Percentiles rank a stretch among this genome's conserved stretches.
Conservation (phyloP, 2,888 invertebrate species). For the Drosophila parthenogenetica region DNA sequence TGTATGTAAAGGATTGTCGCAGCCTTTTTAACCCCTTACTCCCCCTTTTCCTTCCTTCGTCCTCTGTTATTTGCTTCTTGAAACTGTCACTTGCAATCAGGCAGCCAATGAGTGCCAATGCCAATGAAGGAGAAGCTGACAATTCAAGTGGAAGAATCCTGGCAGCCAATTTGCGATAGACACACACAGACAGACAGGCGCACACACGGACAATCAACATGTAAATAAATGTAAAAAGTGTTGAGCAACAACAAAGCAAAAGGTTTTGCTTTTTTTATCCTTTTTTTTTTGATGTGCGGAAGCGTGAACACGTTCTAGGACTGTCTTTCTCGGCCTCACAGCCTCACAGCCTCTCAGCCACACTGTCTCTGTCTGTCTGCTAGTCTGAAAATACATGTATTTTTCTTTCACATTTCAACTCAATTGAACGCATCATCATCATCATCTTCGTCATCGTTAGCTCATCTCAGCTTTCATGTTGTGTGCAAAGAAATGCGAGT, state of each 20-base stretch:
- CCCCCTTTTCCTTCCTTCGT: constrained; percentile 31
- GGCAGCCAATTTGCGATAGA: constrained; percentile 79
- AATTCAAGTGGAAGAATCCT: constrained; percentile 79
- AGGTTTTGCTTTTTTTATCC: constrained; percentile 52
- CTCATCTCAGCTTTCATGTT: constrained; percentile 65
- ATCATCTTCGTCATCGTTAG: background rate
- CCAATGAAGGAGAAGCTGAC: constrained; percentile 72
- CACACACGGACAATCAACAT: constrained; percentile 55
- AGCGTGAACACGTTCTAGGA: constrained; percentile 69
- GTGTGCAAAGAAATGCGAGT: constrained; percentile 67
- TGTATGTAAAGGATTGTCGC: constrained; percentile 8
- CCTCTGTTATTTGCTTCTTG: constrained; percentile 42
- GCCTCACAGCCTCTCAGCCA: background rate
- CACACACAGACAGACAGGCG: constrained; percentile 26
- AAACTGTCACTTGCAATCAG: constrained; percentile 82
- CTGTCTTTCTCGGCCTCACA: constrained; percentile 20
- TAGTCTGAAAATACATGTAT: constrained; percentile 5
- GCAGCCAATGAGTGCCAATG: constrained; percentile 60
- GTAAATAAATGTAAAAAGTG: constrained; percentile 79
- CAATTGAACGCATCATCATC: constrained; percentile 69
- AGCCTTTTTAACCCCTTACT: constrained; percentile 48
- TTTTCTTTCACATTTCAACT: constrained; percentile 63
- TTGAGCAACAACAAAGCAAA: constrained; percentile 56
- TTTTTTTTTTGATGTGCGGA: constrained; percentile 72
- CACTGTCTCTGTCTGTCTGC: constrained; percentile 8